Percentiles rank a stretch among this genome's conserved stretches.
Conservation (phyloP, 2,113 vertebrate genomes). For the Grallaria varia region DNA sequence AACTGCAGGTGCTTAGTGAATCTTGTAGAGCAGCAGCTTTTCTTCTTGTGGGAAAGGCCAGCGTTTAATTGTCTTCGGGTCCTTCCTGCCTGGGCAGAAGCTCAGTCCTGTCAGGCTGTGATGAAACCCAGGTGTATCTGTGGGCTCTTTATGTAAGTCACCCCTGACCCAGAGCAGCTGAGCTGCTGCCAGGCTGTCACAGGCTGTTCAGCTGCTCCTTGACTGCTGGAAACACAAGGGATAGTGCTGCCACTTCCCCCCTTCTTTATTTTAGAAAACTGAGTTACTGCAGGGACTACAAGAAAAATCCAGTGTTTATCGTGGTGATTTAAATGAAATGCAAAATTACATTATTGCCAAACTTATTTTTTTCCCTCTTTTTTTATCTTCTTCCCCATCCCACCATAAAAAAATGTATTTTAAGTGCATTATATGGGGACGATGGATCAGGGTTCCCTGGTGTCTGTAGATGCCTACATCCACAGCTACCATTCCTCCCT, state of each 20-base stretch:
- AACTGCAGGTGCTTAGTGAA: not conserved
- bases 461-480: not conserved
- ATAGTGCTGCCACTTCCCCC: not conserved
- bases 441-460: not conserved
- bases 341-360: not conserved
- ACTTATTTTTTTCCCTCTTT: not conserved
- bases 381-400: rapidly evolving
- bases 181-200: not conserved
- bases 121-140: not conserved
- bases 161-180: rapidly evolving
- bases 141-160: not conserved
- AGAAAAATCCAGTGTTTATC: not conserved
- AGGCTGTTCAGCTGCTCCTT: not conserved
- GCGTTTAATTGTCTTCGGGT: not conserved
- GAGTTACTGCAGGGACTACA: not conserved
- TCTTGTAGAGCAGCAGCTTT: not conserved
- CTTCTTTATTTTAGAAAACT: not conserved
- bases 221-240: not conserved
- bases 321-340: not conserved
- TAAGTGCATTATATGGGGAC: not conserved
- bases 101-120: not conserved
- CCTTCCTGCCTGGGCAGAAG: not conserved
- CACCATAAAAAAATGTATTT: not conserved
- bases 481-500: rapidly evolving
- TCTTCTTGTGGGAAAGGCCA: not conserved